Evolutionary conservation across 2,888 invertebrate genomes (phyloP).

Genomic region (Melinaea menophilus): DNA sequence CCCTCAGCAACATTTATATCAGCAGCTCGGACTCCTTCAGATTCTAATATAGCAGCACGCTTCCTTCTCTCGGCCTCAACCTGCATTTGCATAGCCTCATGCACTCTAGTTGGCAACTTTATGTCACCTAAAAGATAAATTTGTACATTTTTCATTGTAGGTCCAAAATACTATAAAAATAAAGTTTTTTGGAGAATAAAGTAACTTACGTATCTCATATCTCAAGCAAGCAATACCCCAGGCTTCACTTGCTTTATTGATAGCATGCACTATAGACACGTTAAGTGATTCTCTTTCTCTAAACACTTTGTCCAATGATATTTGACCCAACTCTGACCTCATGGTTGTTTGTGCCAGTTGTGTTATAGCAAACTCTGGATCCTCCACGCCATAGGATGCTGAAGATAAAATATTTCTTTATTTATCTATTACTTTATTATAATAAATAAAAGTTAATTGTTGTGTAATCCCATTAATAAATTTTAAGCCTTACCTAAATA

Average conservation of each 20-base stretch:
- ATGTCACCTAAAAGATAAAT: constrained; percentile 83
- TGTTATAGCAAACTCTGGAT: constrained; percentile 99
- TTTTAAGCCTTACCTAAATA: constrained; percentile 81
- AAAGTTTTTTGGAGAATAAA: neutral
- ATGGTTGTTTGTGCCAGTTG: constrained; percentile 99
- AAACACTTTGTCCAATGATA: constrained; percentile 97
- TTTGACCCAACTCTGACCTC: constrained; percentile 99
- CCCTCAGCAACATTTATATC: constrained; percentile 99
- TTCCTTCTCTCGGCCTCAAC: constrained; percentile 99
- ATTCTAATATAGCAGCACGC: constrained; percentile 96
- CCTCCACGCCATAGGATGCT: constrained; percentile 98
- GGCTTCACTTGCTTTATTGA: constrained; percentile 98
- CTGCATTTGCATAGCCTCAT: constrained; percentile 99
- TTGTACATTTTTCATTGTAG: neutral
- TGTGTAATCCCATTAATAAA: neutral
- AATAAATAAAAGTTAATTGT: neutral
- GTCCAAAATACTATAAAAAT: too few relatives aligned
- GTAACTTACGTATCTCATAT: constrained; percentile 75
- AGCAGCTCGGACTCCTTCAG: constrained; percentile 93
- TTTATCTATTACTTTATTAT: neutral
- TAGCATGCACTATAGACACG: constrained; percentile 94
- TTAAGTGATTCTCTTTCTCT: constrained; percentile 97
- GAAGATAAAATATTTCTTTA: constrained; percentile 33
- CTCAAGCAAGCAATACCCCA: constrained; percentile 99
- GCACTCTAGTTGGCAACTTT: constrained; percentile 91